Evolutionary conservation across 92 coral and sea anemone genomes (phyloP), one percentile per base, ranked within the genome.

Genomic region (Epizoanthus scotinus): DNA sequence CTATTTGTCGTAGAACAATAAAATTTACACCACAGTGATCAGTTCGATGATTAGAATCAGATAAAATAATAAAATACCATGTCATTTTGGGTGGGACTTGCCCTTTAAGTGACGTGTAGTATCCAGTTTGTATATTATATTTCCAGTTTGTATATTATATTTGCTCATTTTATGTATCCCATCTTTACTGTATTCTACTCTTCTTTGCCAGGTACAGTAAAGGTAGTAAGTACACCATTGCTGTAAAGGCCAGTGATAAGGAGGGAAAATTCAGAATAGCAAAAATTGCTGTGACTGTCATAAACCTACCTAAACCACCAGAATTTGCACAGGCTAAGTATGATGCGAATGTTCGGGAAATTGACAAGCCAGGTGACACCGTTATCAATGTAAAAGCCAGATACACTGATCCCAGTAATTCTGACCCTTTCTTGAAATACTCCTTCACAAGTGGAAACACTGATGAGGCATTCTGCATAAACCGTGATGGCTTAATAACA

Each of bases 381-480:
- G 73, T 53, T 18, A 8, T 3, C 21, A 38, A 31, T 59, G 49
- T 92, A 8, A 56, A 78, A 53, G 91, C 97, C 1, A 61, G 78
- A 0, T 85, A 84, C 71, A 82, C 68, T 53, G 85, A 24, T 44
- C 24, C 81, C 5, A 79, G 61, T 47, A 50, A 78, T 22, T 71
- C 49, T 82, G 36, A 73, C 13, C 80, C 80, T 0, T 56, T 74
- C 42, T 74, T 84, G 34, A 87, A 92, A 78, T 92, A 90, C 86
- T 82, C 77, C 21, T 71, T 92, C n/a, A 26, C 50, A 0, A 73
- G 84, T 62, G 98, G 98, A 20, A 95, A 95, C 86, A 79, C 24
- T 22, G 95, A 89, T 6, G 89, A 82, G 12, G 87, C 91, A 27
- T 95, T 95, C 72, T 91, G 97, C 69, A 90, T 95, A 21, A 82